Conservation (phyloP, 2,888 invertebrate species). For the Oscheius onirici region DNA sequence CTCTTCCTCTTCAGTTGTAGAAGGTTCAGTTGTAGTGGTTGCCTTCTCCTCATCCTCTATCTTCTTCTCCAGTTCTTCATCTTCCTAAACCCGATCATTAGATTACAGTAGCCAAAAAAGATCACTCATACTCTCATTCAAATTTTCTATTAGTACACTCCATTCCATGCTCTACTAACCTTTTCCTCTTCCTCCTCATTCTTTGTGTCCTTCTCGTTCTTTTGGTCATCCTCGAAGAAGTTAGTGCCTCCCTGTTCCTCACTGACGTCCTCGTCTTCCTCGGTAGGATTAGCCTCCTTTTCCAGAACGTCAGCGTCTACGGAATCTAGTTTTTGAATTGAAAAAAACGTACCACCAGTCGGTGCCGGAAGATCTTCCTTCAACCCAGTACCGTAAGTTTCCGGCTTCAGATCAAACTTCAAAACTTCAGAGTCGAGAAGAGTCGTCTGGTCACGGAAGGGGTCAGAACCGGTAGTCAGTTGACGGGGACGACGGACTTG, state of each 20-base stretch:
- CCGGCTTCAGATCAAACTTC: slow-evolving; percentile 54
- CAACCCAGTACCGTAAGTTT: slow-evolving; percentile 38
- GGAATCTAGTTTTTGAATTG: slow-evolving; percentile 19
- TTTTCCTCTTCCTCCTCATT: slow-evolving; percentile 32
- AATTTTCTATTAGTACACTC: slow-evolving; percentile 15
- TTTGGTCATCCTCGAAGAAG: slow-evolving; percentile 48
- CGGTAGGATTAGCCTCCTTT: not conserved
- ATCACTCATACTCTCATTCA: slow-evolving; percentile 34
- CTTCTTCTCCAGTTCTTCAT: slow-evolving; percentile 21
- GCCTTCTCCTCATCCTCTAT: slow-evolving; percentile 9
- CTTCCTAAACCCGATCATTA: not conserved
- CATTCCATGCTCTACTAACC: slow-evolving; percentile 4
- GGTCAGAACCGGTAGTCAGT: slow-evolving; percentile 26
- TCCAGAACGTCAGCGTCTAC: not conserved
- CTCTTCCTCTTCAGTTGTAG: slow-evolving; percentile 31
- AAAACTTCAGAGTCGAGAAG: slow-evolving; percentile 56
- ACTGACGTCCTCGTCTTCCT: slow-evolving; percentile 36
- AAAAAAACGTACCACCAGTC: not conserved
- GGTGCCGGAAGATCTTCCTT: slow-evolving; percentile 21
- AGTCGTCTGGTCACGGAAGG: slow-evolving; percentile 49
- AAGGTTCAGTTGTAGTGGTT: not conserved
- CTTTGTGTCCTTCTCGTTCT: slow-evolving; percentile 37
- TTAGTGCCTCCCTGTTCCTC: slow-evolving; percentile 51
- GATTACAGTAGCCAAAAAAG: not conserved
- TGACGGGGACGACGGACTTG: slow-evolving; percentile 55